Evolutionary conservation across 2,888 invertebrate species (phyloP).

Genomic region (Callinectes sapidus): DNA sequence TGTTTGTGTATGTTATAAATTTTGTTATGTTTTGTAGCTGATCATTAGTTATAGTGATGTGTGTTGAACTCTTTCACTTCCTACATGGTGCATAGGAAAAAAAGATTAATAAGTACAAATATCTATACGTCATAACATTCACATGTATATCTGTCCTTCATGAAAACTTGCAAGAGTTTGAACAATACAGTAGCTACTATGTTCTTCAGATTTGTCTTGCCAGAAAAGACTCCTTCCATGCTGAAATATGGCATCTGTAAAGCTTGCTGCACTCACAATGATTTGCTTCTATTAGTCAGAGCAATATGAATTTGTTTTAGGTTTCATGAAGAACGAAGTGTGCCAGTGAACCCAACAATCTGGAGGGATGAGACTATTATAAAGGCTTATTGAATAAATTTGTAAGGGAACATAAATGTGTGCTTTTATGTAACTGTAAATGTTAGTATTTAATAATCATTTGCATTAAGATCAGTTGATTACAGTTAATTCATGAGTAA

Average conservation of each 20-base stretch:
- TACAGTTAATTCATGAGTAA: no score
- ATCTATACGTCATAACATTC: not conserved
- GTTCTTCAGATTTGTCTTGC: not conserved
- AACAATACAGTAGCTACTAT: not conserved
- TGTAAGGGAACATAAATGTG: not conserved
- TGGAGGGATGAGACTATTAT: not conserved
- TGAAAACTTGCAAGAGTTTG: not conserved
- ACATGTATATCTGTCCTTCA: not conserved
- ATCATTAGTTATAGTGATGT: not conserved
- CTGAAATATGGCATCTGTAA: not conserved
- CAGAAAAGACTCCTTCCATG: not conserved
- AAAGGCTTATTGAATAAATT: not conserved
- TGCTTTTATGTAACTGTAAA: not conserved
- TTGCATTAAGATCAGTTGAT: no score
- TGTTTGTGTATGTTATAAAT: not conserved
- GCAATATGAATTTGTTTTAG: not conserved
- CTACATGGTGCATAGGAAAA: not conserved
- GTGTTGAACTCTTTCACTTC: not conserved
- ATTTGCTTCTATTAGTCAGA: not conserved
- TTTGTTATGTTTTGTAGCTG: not conserved
- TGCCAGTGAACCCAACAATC: not conserved
- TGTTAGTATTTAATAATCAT: not conserved
- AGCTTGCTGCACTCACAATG: not conserved
- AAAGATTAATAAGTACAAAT: not conserved
- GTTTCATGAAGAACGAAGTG: not conserved